phyloP scores from a whole-genome alignment of 2,797 vertebrate genomes.

The Smutsia temminckii region DNA sequence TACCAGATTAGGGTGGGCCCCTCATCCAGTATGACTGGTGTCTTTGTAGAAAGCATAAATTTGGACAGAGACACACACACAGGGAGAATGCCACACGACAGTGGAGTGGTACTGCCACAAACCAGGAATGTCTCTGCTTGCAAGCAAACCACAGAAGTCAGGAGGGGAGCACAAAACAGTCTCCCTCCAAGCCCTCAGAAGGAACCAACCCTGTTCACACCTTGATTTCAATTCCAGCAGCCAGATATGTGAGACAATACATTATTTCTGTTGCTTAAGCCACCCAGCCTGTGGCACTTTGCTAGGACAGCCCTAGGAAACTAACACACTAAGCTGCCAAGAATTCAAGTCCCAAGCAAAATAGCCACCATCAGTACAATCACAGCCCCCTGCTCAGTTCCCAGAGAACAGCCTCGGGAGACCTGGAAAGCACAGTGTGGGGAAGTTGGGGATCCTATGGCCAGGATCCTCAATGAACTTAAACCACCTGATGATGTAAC shows the following conservation, averaged over 20 bases:
- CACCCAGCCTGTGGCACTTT: neutral
- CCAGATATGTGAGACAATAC: neutral
- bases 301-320: neutral
- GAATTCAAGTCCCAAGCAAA: neutral
- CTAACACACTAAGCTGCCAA: neutral
- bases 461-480: no score
- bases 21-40: neutral
- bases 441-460: no score
- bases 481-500: no score
- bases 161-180: neutral
- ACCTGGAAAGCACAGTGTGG: neutral
- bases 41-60: neutral
- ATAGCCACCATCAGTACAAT: neutral
- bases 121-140: neutral
- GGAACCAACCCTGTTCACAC: no score
- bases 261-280: neutral
- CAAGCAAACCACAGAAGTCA: neutral
- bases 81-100: fast-evolving
- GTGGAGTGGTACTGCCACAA: neutral
- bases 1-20: neutral
- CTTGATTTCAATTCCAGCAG: neutral
- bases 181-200: neutral
- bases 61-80: neutral
- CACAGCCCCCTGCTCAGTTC: neutral
- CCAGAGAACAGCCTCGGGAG: neutral